A percentile compares a stretch with the other conserved stretches of the same genome.
phyloP scores from a whole-genome alignment of 2,113 vertebrate species.

The Rhynchomys soricoides region DNA sequence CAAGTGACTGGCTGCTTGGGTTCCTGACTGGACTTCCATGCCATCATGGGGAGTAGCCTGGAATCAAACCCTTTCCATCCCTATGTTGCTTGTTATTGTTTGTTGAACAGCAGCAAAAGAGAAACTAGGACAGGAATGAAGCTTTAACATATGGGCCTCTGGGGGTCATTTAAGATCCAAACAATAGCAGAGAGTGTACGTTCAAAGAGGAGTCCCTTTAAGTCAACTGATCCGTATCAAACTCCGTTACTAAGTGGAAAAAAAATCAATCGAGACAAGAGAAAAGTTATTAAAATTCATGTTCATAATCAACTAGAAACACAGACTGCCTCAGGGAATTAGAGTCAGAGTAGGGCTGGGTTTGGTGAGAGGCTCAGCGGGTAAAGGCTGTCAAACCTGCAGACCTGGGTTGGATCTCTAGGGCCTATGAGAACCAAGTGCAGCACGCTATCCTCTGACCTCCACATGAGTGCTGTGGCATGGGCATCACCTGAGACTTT shows the following conservation, averaged over 20 bases:
- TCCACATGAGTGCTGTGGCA: background rate
- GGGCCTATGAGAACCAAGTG: background rate
- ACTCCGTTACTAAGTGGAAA: background rate
- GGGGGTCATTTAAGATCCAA: background rate
- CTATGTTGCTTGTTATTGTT: too few species aligned
- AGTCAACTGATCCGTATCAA: background rate
- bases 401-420: background rate
- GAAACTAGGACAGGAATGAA: background rate
- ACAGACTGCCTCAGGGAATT: background rate
- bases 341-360: background rate
- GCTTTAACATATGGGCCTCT: background rate
- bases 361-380: background rate
- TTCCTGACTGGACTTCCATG: background rate
- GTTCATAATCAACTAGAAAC: background rate
- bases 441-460: background rate
- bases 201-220: background rate
- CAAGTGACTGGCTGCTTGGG: too few species aligned
- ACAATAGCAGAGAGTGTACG: background rate
- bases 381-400: background rate
- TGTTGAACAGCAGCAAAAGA: background rate
- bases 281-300: constrained; percentile 5
- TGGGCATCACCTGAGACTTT: background rate
- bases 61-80: background rate
- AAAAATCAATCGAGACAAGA: background rate
- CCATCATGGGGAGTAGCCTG: background rate